These are phyloP conservation scores for Fissipunctia ypsillon DNA, from an alignment of 2,888 invertebrate species.

Conservation along the genomic window DNA sequence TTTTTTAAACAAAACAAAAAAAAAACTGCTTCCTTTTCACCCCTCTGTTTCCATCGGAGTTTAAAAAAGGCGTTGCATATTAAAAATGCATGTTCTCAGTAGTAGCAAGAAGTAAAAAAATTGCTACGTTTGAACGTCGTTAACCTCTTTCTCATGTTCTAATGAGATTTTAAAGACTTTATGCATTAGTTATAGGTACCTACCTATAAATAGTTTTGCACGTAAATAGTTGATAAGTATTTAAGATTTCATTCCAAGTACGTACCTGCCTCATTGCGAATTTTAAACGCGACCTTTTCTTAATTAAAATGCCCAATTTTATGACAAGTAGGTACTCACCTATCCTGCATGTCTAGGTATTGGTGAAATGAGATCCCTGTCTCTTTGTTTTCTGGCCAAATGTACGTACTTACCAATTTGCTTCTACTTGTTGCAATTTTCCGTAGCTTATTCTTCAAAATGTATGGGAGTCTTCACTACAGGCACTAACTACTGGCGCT, in stretches of 20 bases:
- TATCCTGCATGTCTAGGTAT: neutral
- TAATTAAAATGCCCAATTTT: neutral
- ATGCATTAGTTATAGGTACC: slow-evolving; percentile 73
- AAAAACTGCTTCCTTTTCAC: too few relatives aligned
- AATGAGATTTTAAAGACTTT: slow-evolving; percentile 85
- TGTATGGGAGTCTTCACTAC: too few relatives aligned
- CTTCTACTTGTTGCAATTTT: too few relatives aligned
- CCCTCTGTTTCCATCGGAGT: too few relatives aligned
- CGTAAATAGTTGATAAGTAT: slow-evolving; percentile 16
- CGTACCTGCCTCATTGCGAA: neutral
- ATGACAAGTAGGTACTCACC: too few relatives aligned
- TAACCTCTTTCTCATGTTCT: slow-evolving; percentile 70
- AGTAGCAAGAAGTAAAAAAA: slow-evolving; percentile 5
- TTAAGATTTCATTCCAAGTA: slow-evolving; percentile 2
- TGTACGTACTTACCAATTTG: neutral
- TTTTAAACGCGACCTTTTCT: neutral
- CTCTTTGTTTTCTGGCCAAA: neutral
- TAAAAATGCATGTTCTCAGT: slow-evolving; percentile 18
- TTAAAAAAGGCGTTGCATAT: slow-evolving; percentile 18
- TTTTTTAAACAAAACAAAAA: too few relatives aligned
- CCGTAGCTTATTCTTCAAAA: too few relatives aligned
- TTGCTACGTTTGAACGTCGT: slow-evolving; percentile 54
- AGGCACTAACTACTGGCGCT: too few relatives aligned
- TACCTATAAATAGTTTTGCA: slow-evolving; percentile 32
- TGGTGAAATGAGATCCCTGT: neutral